These are phyloP conservation scores for Coluber constrictor DNA, from an alignment of 2,797 vertebrate species.

Conservation along the genomic window DNA sequence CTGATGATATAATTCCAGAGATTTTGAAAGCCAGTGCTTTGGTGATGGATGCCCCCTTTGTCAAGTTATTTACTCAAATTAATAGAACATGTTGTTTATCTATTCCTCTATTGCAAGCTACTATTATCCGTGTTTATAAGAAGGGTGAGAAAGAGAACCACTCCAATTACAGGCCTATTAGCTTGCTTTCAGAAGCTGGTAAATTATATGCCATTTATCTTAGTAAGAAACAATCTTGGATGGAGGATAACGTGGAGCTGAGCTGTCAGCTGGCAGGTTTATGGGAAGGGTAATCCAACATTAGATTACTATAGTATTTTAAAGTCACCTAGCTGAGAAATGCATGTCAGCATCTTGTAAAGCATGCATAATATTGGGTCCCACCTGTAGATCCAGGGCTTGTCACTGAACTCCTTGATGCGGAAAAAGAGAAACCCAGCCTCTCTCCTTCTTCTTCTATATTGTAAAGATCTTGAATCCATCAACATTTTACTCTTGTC, in stretches of 20 bases:
- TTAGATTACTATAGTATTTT: not conserved
- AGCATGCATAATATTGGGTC: not conserved
- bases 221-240: not conserved
- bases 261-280: not conserved
- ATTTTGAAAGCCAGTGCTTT: not conserved
- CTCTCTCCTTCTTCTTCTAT: not conserved
- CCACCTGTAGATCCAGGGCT: not conserved
- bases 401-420: not conserved
- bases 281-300: not conserved
- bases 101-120: not conserved
- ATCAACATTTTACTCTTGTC: not conserved
- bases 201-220: not conserved
- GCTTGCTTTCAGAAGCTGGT: not conserved
- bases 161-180: not conserved
- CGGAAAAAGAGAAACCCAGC: not conserved
- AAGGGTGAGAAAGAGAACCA: not conserved
- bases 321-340: not conserved
- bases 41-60: not conserved
- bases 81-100: not conserved
- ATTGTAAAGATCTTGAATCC: not conserved
- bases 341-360: not conserved
- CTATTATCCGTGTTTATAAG: not conserved
- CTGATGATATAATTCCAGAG: not conserved
- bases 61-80: not conserved
- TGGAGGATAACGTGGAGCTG: not conserved